Base-by-base conservation (phyloP, 2,797 vertebrate genomes). In the Odontamblyopus rebecca region DNA sequence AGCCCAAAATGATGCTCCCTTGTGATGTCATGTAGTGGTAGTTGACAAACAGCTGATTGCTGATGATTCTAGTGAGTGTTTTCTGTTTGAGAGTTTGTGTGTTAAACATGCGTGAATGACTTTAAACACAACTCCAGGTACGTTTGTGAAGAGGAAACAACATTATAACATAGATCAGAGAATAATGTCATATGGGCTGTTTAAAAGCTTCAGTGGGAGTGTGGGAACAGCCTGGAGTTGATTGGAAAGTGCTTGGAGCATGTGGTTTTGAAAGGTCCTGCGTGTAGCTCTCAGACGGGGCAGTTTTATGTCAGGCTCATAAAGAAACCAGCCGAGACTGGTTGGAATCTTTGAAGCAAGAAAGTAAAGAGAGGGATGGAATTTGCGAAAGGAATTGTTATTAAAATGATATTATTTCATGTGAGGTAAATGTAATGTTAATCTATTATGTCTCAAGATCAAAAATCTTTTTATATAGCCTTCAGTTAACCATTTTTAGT, bases 231-330 rank as follows among this genome's bases (percentile, higher is more conserved):
- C 54, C 60, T 69, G 69, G 73, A 85, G 66, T 68, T 79, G 83
- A 71, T 82, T 73, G 71, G 44, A 61, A 78, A 75, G 69, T 82
- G 64, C 68, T 84, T 70, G 78, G 83, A 88, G 77, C 82, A 86
- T 86, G 88, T 83, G 89, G 80, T 80, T 83, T 74, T 73, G 29
- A 68, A 85, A 76, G 78, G 81, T 81, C 84, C 79, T 64, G 69
- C 71, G 68, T 72, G 81, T 85, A 82, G 74, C 72, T 70, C 70
- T 85, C 62, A 67, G 69, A 75, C n/a, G 66, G 65, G 80, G 76
- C 73, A 84, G 78, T 89, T 93, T 88, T 90, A 88, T 89, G 82
- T 87, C 82, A 78, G 76, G 68, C 86, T 89, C 85, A 79, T 92
- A 92, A 93, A 93, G 78, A 78, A 85, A 90, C 86, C 79, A 80